Evolutionary conservation across 2,888 invertebrate species (phyloP), one percentile per base, ranked within the genome.

Genomic region (Clepsis dumicolana): DNA sequence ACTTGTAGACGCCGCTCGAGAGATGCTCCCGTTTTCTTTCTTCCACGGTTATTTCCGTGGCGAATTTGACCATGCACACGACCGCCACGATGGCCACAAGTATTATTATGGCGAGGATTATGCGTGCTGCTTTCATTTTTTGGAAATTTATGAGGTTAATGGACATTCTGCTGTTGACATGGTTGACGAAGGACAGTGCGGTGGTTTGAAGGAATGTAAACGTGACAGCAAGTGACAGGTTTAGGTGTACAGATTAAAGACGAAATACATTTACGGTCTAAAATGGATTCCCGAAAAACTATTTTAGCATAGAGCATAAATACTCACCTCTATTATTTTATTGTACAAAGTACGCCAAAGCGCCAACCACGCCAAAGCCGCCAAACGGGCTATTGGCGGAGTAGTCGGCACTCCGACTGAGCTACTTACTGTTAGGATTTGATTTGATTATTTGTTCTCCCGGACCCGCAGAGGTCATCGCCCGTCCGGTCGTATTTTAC

Each of bases 51-150:
- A 91, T 87, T 61, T 91, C 91, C 0, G 91, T 90, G 0, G 92
- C 91, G 59, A 87, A 91, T 65, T 91, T 92, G 14, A 92, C 90
- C 92, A 92, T 91, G 4, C 91, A 82, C n/a, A 90, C 88, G 0
- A 92, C 88, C 0, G 87, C 89, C 84, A 91, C 82, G 12, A 92
- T 86, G 0, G 91, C 89, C 0, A 91, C 78, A 0, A 80, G 54
- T 2, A 90, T 89, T 0, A 91, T 71, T 0, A 86, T 72, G 0
- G 87, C 80, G 1, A 92, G 70, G 1, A 89, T 81, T 0, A 90
- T 75, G 44, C 90, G 21, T 48, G 48, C 48, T 21, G 48, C 48
- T 48, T 48, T 48, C 48, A 48, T 48, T 48, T 48, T 48, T 21
- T 18, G 44, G 21, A 3, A 21, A 21, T 21, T 8, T 21, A 8